phyloP scores from a whole-genome alignment of 2,797 vertebrate genomes.

The Propithecus deckenii region DNA sequence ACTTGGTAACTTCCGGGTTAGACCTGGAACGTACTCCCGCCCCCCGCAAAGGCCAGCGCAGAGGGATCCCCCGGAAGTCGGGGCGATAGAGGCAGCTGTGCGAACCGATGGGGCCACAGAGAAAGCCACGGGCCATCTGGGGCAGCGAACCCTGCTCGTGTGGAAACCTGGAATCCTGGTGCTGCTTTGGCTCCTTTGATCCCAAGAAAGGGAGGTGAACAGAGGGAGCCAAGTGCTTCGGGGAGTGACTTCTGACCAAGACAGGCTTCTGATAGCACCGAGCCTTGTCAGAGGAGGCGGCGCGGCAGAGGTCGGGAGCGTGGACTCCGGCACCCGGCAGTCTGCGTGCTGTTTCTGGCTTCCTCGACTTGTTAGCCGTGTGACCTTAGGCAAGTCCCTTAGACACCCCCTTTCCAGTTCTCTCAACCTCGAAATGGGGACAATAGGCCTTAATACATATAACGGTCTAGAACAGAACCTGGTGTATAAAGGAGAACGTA shows the following conservation, averaged over 20 bases:
- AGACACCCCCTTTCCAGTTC: background rate
- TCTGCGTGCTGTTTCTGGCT: background rate
- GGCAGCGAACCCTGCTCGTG: background rate
- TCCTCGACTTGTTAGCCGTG: background rate
- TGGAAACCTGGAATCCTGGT: background rate
- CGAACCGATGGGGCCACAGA: fast-evolving
- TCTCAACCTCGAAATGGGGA: background rate
- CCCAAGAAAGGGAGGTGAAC: background rate
- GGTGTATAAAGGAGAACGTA: background rate
- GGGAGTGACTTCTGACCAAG: background rate
- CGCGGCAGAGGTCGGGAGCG: background rate
- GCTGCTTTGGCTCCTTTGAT: background rate
- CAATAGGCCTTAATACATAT: background rate
- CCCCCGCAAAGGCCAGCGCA: background rate
- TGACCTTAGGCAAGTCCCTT: background rate
- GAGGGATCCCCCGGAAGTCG: no score
- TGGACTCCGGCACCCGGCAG: fast-evolving
- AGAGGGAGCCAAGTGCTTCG: background rate
- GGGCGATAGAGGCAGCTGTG: background rate
- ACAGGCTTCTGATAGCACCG: background rate
- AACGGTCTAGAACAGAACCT: background rate
- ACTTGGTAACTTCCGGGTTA: background rate
- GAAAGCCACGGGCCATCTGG: background rate
- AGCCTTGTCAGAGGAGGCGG: fast-evolving
- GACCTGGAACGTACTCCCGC: background rate